Evolutionary conservation across 2,113 vertebrate genomes (phyloP).

Genomic region (Zapus hudsonius): DNA sequence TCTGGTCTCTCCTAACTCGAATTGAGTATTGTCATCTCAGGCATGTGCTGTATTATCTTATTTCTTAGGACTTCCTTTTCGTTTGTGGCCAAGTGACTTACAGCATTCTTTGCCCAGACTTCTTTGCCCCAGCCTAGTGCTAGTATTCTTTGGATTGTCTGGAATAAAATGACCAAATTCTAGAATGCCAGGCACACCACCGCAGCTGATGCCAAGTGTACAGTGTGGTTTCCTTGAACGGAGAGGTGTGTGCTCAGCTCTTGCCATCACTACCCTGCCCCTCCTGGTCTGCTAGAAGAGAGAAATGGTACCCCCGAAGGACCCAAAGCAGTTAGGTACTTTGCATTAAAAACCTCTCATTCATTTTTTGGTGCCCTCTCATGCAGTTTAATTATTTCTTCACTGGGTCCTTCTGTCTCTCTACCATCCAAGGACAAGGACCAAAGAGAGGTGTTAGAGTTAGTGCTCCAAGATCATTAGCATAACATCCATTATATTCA

Average conservation of each 20-base stretch:
- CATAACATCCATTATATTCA: background rate
- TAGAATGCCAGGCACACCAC: background rate
- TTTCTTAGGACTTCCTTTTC: background rate
- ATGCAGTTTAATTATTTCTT: constrained; percentile 44
- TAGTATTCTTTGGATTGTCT: background rate
- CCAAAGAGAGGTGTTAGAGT: constrained; percentile 14
- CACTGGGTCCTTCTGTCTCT: background rate
- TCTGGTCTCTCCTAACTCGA: too few species aligned
- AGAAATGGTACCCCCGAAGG: background rate
- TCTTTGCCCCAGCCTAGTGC: background rate
- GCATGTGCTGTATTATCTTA: background rate
- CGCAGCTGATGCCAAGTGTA: background rate
- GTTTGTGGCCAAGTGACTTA: background rate
- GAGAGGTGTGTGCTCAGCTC: background rate
- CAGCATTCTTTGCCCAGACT: background rate
- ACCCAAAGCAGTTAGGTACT: background rate
- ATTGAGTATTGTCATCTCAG: too few species aligned
- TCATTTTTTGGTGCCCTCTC: background rate
- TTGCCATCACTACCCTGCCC: fast-evolving
- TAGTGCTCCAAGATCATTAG: constrained; percentile 7
- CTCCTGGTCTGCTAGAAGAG: too few species aligned
- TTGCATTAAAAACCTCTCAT: background rate
- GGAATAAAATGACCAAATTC: background rate
- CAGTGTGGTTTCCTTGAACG: fast-evolving
- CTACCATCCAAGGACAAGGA: background rate